Conservation (phyloP, 2,888 invertebrate genomes). For the Pharmacophagus antenor region DNA sequence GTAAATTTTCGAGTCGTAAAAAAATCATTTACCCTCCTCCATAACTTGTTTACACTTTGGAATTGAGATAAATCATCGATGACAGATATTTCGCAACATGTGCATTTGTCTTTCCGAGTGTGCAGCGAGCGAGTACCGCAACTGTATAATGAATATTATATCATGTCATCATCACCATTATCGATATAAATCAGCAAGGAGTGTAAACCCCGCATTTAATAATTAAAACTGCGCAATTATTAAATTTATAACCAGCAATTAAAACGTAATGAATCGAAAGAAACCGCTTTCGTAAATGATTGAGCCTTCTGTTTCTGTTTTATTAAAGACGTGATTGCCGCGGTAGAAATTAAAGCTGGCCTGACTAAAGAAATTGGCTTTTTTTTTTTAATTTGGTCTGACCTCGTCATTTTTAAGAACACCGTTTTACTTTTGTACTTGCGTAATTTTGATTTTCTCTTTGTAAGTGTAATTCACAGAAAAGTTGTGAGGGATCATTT, state of each 20-base stretch:
- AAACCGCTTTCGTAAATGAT: background rate
- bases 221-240: background rate
- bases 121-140: too few species aligned
- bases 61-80: too few species aligned
- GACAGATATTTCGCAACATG: too few species aligned
- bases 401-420: background rate
- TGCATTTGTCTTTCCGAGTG: too few species aligned
- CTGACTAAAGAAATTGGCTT: background rate
- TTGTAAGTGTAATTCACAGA: too few species aligned
- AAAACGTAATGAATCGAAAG: constrained; percentile 3
- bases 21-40: too few species aligned
- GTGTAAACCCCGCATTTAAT: background rate
- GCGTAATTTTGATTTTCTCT: too few species aligned
- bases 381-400: background rate
- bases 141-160: background rate
- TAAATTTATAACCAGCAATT: background rate
- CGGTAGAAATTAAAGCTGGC: background rate
- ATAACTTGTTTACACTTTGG: too few species aligned
- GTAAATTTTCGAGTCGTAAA: too few species aligned
- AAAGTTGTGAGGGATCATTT: too few species aligned
- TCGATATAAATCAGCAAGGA: background rate
- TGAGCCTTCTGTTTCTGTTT: background rate
- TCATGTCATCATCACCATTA: background rate
- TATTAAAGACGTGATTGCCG: background rate
- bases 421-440: background rate